A percentile compares a stretch with the other conserved stretches of the same genome.
These are phyloP conservation scores for Monopis laevigella DNA, from an alignment of 2,888 invertebrate genomes.

Conservation along the genomic window DNA sequence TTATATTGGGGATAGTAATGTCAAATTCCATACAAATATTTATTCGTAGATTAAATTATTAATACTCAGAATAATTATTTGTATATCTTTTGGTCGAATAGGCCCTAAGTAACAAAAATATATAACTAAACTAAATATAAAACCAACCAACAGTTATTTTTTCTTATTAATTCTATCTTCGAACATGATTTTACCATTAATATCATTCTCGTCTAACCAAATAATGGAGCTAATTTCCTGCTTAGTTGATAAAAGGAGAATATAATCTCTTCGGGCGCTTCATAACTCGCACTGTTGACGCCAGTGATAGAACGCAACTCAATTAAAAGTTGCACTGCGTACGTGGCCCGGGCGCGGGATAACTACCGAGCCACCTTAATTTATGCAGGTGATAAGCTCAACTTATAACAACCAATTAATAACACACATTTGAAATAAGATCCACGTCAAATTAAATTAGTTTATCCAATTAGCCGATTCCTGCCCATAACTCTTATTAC, in stretches of 20 bases:
- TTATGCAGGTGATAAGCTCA: slow-evolving; percentile 57
- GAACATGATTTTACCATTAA: slow-evolving; percentile 2
- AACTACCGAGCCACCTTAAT: slow-evolving; percentile 48
- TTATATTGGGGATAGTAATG: too few species aligned
- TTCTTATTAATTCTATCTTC: background rate
- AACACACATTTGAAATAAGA: too few species aligned
- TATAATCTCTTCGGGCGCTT: slow-evolving; percentile 38
- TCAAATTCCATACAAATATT: too few species aligned
- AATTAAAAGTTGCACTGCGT: slow-evolving; percentile 67
- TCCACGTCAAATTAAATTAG: too few species aligned
- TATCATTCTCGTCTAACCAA: slow-evolving; percentile 4
- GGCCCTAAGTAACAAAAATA: too few species aligned
- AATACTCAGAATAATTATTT: too few species aligned
- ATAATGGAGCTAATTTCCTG: slow-evolving; percentile 15
- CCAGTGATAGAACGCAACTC: slow-evolving; percentile 62
- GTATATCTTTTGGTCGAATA: too few species aligned
- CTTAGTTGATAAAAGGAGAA: slow-evolving; percentile 24
- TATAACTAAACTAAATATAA: too few species aligned
- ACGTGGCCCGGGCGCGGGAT: slow-evolving; percentile 51
- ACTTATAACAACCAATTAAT: slow-evolving; percentile 62
- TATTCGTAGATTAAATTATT: too few species aligned
- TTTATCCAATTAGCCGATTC: too few species aligned
- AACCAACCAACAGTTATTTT: too few species aligned
- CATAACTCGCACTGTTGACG: slow-evolving; percentile 51
- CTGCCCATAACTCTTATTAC: too few species aligned